Evolutionary conservation across 2,113 vertebrate genomes (phyloP), one percentile per base, ranked within the genome.

Genomic region (Plectropomus leopardus): DNA sequence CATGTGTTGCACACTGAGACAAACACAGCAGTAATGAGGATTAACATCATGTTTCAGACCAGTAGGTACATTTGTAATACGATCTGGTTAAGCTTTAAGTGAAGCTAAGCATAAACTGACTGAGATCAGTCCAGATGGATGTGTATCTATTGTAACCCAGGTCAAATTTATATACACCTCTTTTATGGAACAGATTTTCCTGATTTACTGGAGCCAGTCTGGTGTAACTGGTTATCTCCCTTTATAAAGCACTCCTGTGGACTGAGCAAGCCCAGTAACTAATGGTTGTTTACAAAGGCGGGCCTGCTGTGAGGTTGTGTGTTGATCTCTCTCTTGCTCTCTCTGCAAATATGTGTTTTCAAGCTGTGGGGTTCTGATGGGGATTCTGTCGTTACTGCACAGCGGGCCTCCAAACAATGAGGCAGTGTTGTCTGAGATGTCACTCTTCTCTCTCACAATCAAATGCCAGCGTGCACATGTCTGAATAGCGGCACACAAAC

Each of bases 391-490:
- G 73, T 83, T 83, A 78, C 67, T 23, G 75, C 82, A 77, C 78
- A 86, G 73, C 28, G 4, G 48, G 78, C 63, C 42, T 45, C 65
- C 65, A 80, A 84, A 89, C 90, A 90, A 90, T 57, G 68, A 87
- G 75, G 72, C 70, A 70, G 79, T 85, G 79, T 90, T 81, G 87
- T 85, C 70, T 81, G 72, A 86, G 44, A 86, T 77, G 80, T 75
- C 57, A n/a, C 72, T 76, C 58, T 26, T 50, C 55, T 79, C 73
- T 72, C 60, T 71, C 78, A 72, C 78, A 81, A 83, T 83, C 66
- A 75, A 72, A 83, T 17, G 32, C 54, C 34, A 40, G 57, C 11
- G 17, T 36, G 55, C 72, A 72, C 59, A 73, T 4, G 34, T 67
- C 58, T 74, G 55, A 76, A 59, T 70, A 68, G 61, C 42, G 0